phyloP scores from a whole-genome alignment of 2,797 vertebrate genomes.

The Enteromius afrohamiltoni region DNA sequence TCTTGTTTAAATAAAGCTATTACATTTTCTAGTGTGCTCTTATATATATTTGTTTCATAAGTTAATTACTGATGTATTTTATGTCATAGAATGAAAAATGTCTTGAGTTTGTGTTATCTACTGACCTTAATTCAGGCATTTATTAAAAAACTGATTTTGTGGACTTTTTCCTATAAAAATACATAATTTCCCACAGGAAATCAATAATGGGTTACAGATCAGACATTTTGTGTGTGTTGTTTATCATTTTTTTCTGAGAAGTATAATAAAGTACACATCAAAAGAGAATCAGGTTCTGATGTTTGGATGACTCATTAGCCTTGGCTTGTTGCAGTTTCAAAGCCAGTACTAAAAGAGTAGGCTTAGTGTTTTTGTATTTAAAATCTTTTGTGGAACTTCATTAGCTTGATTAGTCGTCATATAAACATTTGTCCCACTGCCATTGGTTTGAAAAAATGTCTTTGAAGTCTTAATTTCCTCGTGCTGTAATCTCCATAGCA shows the following conservation, averaged over 20 bases:
- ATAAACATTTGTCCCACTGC: not conserved
- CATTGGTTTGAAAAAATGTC: not conserved
- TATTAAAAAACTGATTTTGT: no score
- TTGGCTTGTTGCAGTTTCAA: not conserved
- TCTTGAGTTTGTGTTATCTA: no score
- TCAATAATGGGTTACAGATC: not conserved
- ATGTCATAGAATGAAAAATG: no score
- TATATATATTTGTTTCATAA: no score
- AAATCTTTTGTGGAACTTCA: not conserved
- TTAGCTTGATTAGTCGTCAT: not conserved
- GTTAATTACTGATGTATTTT: no score
- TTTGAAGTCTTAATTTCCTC: constrained; percentile 13
- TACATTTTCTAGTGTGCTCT: no score
- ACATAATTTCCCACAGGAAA: not conserved
- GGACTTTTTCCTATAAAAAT: no score
- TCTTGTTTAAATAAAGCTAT: no score
- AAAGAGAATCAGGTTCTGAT: not conserved
- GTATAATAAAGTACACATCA: not conserved
- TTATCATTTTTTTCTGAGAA: not conserved
- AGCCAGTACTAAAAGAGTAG: not conserved
- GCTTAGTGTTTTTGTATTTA: not conserved
- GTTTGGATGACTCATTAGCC: not conserved
- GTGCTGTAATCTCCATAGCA: constrained; percentile 41
- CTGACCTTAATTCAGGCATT: no score
- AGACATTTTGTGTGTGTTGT: not conserved